A percentile compares a stretch with the other conserved stretches of the same genome.
Evolutionary conservation across 2,888 invertebrate species (phyloP).

Genomic region (Himalopsyche anomala): DNA sequence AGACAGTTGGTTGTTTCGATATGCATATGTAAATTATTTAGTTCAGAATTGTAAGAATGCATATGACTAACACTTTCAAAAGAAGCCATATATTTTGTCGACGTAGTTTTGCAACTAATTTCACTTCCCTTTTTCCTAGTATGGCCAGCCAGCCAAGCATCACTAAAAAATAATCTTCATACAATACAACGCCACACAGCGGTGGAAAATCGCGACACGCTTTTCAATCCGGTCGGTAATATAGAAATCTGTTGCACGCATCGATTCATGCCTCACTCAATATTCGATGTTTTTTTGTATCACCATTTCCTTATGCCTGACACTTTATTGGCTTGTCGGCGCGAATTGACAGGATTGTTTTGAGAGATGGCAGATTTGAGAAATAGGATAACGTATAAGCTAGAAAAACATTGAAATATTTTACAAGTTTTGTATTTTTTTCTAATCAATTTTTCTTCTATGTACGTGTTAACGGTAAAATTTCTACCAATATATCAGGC

Average conservation of each 20-base stretch:
- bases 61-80: too few relatives aligned
- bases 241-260: conserved; percentile 40
- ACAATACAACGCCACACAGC: background rate
- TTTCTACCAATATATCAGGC: too few relatives aligned
- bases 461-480: too few relatives aligned
- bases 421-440: background rate
- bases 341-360: conserved; percentile 13
- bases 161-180: background rate
- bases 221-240: conserved; percentile 37
- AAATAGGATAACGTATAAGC: background rate
- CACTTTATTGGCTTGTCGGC: conserved; percentile 27
- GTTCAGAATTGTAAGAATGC: too few relatives aligned
- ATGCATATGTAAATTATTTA: too few relatives aligned
- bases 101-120: too few relatives aligned
- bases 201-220: conserved; percentile 39
- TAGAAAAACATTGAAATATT: background rate
- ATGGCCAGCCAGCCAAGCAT: background rate
- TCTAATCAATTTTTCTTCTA: background rate
- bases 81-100: too few relatives aligned
- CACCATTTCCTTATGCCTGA: conserved; percentile 10
- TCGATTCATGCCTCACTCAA: conserved; percentile 35
- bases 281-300: conserved; percentile 25
- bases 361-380: background rate
- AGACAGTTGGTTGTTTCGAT: too few relatives aligned
- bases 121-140: too few relatives aligned